Evolutionary conservation across 1,140 invertebrate species (phyloP).

Genomic region (Cotesia typhae): DNA sequence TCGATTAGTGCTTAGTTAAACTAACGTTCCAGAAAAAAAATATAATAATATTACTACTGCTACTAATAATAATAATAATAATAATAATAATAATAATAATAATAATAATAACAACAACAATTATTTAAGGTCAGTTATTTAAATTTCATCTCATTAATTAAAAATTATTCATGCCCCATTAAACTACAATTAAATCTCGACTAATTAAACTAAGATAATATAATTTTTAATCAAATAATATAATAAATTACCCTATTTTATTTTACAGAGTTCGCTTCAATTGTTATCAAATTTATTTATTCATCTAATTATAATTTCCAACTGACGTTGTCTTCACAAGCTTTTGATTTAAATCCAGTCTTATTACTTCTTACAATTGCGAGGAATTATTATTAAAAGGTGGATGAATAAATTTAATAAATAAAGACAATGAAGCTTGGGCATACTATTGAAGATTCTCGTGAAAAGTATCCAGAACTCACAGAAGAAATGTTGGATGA

Average conservation of each 20-base stretch:
- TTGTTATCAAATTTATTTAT: too few species aligned
- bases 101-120: too few species aligned
- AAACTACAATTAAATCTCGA: neutral
- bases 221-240: neutral
- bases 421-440: constrained; percentile 50
- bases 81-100: too few species aligned
- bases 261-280: neutral
- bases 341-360: too few species aligned
- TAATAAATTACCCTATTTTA: neutral
- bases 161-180: neutral
- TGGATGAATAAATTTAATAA: too few species aligned
- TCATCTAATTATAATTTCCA: neutral
- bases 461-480: constrained; percentile 47
- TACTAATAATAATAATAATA: too few species aligned
- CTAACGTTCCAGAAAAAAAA: too few species aligned
- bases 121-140: neutral
- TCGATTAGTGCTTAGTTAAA: too few species aligned
- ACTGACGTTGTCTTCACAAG: neutral
- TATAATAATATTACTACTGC: too few species aligned
- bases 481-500: constrained; percentile 48
- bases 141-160: neutral
- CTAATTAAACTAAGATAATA: neutral
- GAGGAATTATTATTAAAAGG: too few species aligned
- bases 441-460: constrained; percentile 48
- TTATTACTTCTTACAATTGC: too few species aligned